Conservation (phyloP, 2,888 invertebrate genomes). For the Drosophila kambysellisi region DNA sequence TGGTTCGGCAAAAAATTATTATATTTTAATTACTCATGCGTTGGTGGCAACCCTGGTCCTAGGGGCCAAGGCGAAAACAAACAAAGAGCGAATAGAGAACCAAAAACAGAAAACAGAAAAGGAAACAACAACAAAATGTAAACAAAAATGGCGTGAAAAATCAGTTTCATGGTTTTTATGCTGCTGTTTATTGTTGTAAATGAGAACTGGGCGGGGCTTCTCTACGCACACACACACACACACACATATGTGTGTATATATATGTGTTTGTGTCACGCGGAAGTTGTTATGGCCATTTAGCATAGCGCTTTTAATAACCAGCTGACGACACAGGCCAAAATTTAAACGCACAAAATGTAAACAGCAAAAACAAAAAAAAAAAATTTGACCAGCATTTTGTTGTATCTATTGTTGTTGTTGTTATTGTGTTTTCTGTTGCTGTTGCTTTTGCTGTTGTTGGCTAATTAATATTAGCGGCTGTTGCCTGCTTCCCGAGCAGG, state of each 20-base stretch:
- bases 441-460: constrained; percentile 16
- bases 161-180: constrained; percentile 81
- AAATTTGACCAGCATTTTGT: constrained; percentile 42
- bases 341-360: constrained; percentile 43
- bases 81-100: constrained; percentile 25
- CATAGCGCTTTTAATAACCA: constrained; percentile 56
- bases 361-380: constrained; percentile 25
- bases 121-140: constrained; percentile 57
- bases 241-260: constrained; percentile 1
- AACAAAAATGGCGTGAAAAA: constrained; percentile 81
- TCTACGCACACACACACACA: constrained; percentile 4
- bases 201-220: constrained; percentile 46
- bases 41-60: constrained; percentile 31
- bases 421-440: not conserved
- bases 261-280: constrained; percentile 55
- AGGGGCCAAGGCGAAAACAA: constrained; percentile 42
- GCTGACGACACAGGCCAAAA: constrained; percentile 44
- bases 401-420: not conserved
- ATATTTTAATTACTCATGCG: constrained; percentile 81
- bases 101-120: constrained; percentile 27
- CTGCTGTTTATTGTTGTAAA: constrained; percentile 80
- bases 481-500: constrained; percentile 49
- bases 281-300: constrained; percentile 80
- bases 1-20: constrained; percentile 73
- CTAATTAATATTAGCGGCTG: constrained; percentile 76